Conservation (phyloP, 2,797 vertebrate genomes). For the Triplophysa bombifrons region DNA sequence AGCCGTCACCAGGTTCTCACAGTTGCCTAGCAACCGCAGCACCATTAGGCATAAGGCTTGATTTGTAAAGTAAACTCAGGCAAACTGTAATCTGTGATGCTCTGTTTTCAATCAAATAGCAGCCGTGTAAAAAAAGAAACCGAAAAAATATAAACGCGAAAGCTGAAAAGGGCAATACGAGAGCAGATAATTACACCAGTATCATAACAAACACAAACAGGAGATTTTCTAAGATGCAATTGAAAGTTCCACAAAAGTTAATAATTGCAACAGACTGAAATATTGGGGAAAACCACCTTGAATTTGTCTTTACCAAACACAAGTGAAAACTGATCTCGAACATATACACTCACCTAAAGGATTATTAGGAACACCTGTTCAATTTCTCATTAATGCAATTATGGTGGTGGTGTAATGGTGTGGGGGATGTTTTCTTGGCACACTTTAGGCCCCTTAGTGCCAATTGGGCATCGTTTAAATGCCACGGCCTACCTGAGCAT, state of each 20-base stretch:
- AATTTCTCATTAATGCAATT: too few species aligned
- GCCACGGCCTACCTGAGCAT: too few species aligned
- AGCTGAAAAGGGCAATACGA: constrained; percentile 18
- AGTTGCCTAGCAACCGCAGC: constrained; percentile 81
- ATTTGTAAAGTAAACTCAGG: constrained; percentile 67
- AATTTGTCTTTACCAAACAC: neutral
- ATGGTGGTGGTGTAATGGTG: too few species aligned
- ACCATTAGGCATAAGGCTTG: constrained; percentile 67
- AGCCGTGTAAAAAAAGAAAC: constrained; percentile 16
- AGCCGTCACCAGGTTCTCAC: constrained; percentile 71
- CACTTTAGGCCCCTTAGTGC: too few species aligned
- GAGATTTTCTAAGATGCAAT: neutral
- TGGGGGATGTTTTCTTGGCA: too few species aligned
- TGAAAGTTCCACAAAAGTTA: neutral
- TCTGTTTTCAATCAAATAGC: constrained; percentile 54
- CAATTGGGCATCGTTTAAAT: too few species aligned
- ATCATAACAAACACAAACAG: constrained; percentile 38
- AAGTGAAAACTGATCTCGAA: neutral
- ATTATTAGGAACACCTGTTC: too few species aligned
- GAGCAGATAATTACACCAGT: constrained; percentile 41
- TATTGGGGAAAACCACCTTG: neutral
- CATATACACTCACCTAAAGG: neutral
- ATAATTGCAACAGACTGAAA: neutral
- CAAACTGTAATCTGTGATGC: constrained; percentile 64
- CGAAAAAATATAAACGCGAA: neutral